A percentile compares a stretch with the other conserved stretches of the same genome.
phyloP scores from a whole-genome alignment of 2,888 invertebrate genomes.

The Agrochola macilenta region DNA sequence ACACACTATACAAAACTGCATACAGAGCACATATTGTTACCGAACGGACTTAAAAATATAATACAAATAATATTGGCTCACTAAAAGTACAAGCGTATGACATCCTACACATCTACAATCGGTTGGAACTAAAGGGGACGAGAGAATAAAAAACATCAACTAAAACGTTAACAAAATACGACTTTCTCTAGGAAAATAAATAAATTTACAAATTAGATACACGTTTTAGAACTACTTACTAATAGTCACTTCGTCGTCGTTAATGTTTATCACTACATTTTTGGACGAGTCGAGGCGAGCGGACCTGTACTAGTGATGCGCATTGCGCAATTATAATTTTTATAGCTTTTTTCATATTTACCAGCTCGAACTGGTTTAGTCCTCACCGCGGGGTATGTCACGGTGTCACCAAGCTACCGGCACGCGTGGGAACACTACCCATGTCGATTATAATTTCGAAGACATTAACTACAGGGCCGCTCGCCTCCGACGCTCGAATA shows the following conservation, averaged over 20 bases:
- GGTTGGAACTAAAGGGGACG: conserved; percentile 87
- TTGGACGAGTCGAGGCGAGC: conserved; percentile 78
- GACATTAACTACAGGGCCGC: conserved; percentile 69
- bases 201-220: conserved; percentile 90
- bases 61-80: conserved; percentile 88
- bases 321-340: conserved; percentile 63
- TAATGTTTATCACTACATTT: conserved; percentile 85
- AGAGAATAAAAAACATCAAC: conserved; percentile 89
- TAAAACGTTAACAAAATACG: conserved; percentile 91
- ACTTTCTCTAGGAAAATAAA: conserved; percentile 90
- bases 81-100: conserved; percentile 90
- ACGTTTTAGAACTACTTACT: conserved; percentile 87
- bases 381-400: conserved; percentile 50
- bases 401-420: conserved; percentile 58
- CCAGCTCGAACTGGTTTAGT: conserved; percentile 66
- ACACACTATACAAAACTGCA: conserved; percentile 80
- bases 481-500: conserved; percentile 74
- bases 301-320: conserved; percentile 66
- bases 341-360: conserved; percentile 50
- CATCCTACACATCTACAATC: conserved; percentile 88
- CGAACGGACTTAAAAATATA: conserved; percentile 85
- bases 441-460: conserved; percentile 56
- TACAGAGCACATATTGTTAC: conserved; percentile 81
- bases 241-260: conserved; percentile 87
- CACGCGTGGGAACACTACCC: conserved; percentile 56